Percentiles rank a stretch among this genome's conserved stretches.
Conservation (phyloP, 2,888 invertebrate genomes). For the Mesoligia furuncula region DNA sequence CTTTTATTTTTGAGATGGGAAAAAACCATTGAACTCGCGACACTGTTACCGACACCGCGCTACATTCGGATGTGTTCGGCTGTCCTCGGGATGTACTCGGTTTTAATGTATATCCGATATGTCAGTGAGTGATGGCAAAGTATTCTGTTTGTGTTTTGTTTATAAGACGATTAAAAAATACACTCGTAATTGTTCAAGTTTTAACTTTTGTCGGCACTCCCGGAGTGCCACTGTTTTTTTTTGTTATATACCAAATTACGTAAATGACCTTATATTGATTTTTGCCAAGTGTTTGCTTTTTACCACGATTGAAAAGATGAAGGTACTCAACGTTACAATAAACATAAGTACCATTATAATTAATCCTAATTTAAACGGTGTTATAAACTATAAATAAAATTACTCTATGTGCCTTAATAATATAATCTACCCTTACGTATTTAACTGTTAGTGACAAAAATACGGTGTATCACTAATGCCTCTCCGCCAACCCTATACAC, state of each 20-base stretch:
- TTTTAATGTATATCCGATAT: too few relatives aligned
- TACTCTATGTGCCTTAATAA: too few relatives aligned
- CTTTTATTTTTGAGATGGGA: too few relatives aligned
- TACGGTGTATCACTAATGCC: neutral
- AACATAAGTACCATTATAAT: neutral
- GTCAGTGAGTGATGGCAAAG: too few relatives aligned
- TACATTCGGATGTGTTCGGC: too few relatives aligned
- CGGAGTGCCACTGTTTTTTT: neutral
- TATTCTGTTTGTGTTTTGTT: too few relatives aligned
- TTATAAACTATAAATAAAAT: neutral
- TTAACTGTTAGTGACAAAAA: neutral
- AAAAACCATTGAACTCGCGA: too few relatives aligned
- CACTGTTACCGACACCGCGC: too few relatives aligned
- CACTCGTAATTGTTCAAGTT: too few relatives aligned
- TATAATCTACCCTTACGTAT: neutral
- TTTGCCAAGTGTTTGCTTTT: neutral
- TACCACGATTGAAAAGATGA: neutral
- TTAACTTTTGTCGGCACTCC: too few relatives aligned
- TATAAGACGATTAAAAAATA: too few relatives aligned
- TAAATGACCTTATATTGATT: neutral
- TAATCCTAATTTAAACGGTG: neutral
- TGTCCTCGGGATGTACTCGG: too few relatives aligned
- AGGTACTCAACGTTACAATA: neutral
- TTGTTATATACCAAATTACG: neutral
- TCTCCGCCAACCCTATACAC: constrained; percentile 75